Conservation (phyloP, 2,797 vertebrate species). For the Orestias chungarensis region DNA sequence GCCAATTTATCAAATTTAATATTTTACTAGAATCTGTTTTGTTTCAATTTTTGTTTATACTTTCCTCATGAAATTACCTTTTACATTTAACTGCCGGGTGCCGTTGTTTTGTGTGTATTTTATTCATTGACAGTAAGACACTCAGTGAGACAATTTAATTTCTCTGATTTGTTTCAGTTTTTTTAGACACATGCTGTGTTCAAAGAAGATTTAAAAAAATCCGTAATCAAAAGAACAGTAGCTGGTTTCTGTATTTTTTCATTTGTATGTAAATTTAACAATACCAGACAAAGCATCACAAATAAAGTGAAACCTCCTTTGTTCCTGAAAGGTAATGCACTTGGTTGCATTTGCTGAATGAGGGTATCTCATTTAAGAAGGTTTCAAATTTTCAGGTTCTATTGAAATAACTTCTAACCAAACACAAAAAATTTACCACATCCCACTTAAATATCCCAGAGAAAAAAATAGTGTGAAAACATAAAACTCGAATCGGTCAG, state of each 20-base stretch:
- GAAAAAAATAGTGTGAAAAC: slow-evolving; percentile 9
- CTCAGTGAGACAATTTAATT: slow-evolving; percentile 24
- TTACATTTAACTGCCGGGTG: slow-evolving; percentile 3
- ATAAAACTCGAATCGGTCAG: slow-evolving; percentile 14
- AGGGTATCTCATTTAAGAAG: slow-evolving; percentile 10
- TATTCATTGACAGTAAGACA: slow-evolving; percentile 5
- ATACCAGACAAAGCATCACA: slow-evolving; percentile 8
- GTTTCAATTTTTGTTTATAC: neutral
- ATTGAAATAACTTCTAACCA: slow-evolving; percentile 37
- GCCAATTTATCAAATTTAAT: neutral
- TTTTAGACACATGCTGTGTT: neutral
- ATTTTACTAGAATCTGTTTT: neutral
- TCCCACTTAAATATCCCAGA: slow-evolving; percentile 10
- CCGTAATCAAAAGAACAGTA: slow-evolving; percentile 17
- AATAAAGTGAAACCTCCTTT: slow-evolving; percentile 18
- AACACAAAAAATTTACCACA: slow-evolving; percentile 7
- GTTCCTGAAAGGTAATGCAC: slow-evolving; percentile 23
- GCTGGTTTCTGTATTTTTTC: slow-evolving; percentile 28
- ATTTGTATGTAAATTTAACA: slow-evolving; percentile 41
- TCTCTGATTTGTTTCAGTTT: slow-evolving; percentile 32
- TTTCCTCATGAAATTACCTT: slow-evolving; percentile 4
- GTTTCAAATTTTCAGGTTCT: slow-evolving; percentile 18
- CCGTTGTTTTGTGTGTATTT: slow-evolving; percentile 7
- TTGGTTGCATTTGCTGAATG: slow-evolving; percentile 15
- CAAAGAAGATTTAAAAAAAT: slow-evolving; percentile 5